Conservation (phyloP, 1,140 invertebrate species). For the Hormaphis cornu region DNA sequence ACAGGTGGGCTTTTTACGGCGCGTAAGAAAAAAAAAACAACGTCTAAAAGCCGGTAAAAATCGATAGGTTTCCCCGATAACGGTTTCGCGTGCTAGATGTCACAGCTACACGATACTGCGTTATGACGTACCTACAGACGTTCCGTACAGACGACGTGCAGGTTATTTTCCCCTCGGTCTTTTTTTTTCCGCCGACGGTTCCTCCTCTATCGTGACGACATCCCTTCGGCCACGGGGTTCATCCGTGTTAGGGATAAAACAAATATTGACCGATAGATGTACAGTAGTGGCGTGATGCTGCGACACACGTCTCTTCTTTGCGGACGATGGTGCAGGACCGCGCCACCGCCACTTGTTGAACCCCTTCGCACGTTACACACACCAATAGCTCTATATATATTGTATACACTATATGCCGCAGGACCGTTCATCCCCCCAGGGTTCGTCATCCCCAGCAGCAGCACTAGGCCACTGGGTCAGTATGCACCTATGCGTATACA, state of each 20-base stretch:
- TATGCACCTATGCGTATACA: not conserved
- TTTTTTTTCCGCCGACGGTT: not conserved
- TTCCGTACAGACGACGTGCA: not conserved
- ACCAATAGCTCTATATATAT: too few relatives aligned
- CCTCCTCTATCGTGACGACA: not conserved
- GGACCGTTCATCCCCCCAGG: not conserved
- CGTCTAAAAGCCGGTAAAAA: too few relatives aligned
- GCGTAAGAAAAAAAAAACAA: too few relatives aligned
- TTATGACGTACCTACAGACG: too few relatives aligned
- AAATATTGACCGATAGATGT: constrained; percentile 18
- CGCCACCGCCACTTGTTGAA: constrained; percentile 22
- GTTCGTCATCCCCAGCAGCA: too few relatives aligned
- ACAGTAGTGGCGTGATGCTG: not conserved
- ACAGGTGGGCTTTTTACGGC: too few relatives aligned
- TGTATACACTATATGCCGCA: too few relatives aligned
- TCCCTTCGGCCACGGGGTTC: not conserved
- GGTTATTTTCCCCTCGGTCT: not conserved
- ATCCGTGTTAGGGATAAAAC: constrained; percentile 13
- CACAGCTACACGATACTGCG: too few relatives aligned
- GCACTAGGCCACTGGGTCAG: constrained; percentile 23
- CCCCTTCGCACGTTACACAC: not conserved
- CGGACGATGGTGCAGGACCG: too few relatives aligned
- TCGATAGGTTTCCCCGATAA: too few relatives aligned
- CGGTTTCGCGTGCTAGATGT: too few relatives aligned
- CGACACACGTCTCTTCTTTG: too few relatives aligned